Conservation (phyloP, 1,140 invertebrate species). For the Drosophila novamexicana region DNA sequence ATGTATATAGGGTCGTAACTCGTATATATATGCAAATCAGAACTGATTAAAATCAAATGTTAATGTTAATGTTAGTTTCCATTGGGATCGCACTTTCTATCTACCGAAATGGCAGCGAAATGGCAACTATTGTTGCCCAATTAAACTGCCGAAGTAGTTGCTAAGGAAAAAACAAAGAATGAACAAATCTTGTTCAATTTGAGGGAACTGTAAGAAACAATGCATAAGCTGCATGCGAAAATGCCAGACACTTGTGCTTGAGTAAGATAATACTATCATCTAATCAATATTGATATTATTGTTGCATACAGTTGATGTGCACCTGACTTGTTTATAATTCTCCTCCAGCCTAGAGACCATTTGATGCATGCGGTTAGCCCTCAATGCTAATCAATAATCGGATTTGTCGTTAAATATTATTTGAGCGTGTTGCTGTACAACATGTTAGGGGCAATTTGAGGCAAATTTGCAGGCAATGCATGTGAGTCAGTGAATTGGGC, state of each 20-base stretch:
- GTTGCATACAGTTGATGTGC: not conserved
- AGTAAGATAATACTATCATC: not conserved
- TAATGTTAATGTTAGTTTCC: too few species aligned
- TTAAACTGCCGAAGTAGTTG: too few species aligned
- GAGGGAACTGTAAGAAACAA: too few species aligned
- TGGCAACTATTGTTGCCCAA: too few species aligned
- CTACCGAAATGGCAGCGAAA: too few species aligned
- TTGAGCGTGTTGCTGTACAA: not conserved
- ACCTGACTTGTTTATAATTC: not conserved
- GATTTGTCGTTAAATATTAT: slow-evolving; percentile 3
- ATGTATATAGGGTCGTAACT: too few species aligned
- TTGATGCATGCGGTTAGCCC: slow-evolving; percentile 3
- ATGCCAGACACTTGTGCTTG: not conserved
- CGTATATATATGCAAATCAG: too few species aligned
- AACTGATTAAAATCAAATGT: too few species aligned
- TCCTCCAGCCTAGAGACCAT: not conserved
- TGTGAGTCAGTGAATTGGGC: not conserved
- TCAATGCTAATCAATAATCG: slow-evolving; percentile 22
- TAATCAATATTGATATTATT: not conserved
- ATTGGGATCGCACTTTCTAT: too few species aligned
- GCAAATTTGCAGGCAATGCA: slow-evolving; percentile 4
- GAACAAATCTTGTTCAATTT: too few species aligned
- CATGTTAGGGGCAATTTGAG: slow-evolving; percentile 1
- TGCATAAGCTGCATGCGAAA: too few species aligned
- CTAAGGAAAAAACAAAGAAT: too few species aligned